A percentile compares a stretch with the other conserved stretches of the same genome.
Evolutionary conservation across 2,113 vertebrate genomes (phyloP).

Genomic region (Ifrita kowaldi): DNA sequence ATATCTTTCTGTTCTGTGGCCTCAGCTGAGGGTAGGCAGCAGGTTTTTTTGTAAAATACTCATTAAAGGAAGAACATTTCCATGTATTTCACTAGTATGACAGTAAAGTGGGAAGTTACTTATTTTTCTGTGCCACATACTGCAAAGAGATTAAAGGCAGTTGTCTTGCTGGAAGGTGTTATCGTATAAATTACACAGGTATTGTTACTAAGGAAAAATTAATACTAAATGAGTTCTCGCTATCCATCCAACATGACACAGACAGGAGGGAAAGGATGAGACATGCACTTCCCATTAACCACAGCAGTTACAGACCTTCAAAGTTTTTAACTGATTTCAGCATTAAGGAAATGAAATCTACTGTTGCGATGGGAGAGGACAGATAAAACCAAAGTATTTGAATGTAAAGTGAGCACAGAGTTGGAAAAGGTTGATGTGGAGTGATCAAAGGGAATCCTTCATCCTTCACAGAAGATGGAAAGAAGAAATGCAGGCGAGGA

Average conservation of each 20-base stretch:
- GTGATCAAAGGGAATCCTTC: conserved; percentile 42
- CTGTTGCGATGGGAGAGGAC: background rate
- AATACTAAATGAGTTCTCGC: background rate
- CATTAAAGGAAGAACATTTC: background rate
- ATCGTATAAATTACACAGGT: background rate
- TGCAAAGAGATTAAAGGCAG: background rate
- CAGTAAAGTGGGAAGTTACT: background rate
- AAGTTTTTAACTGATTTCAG: conserved; percentile 7
- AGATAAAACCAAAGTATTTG: background rate
- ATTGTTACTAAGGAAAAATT: background rate
- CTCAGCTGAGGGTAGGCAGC: background rate
- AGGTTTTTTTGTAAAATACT: background rate
- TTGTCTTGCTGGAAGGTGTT: background rate
- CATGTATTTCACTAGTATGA: background rate
- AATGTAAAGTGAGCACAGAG: background rate
- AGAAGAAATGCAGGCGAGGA: background rate
- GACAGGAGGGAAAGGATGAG: background rate
- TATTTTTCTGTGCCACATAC: background rate
- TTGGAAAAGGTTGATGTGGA: background rate
- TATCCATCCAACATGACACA: background rate
- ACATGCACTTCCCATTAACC: background rate
- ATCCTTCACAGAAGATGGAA: background rate
- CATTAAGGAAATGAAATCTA: background rate
- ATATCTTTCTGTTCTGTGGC: accelerated
- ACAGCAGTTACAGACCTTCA: background rate